Percentiles rank a stretch among this genome's conserved stretches.
phyloP scores from a whole-genome alignment of 2,888 invertebrate species.

The Eugnorisma glareosa region DNA sequence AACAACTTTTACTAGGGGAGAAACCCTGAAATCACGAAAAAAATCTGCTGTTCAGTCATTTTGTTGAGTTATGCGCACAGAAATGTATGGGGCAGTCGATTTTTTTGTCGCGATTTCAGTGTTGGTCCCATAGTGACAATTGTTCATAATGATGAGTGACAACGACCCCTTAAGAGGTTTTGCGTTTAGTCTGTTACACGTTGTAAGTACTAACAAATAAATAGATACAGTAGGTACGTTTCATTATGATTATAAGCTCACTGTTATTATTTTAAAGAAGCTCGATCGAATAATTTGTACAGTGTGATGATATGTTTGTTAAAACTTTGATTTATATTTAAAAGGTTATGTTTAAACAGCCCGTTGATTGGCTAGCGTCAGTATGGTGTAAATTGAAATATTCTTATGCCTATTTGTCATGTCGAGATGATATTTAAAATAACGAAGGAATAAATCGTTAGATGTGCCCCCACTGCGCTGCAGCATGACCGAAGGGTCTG shows the following conservation, averaged over 20 bases:
- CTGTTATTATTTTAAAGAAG: slow-evolving; percentile 66
- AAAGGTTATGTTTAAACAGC: slow-evolving; percentile 6
- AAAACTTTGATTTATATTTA: slow-evolving; percentile 43
- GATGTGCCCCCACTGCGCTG: not conserved
- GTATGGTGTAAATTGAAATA: not conserved
- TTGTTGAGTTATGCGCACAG: too few species aligned
- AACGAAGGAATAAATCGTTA: not conserved
- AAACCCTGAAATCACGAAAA: too few species aligned
- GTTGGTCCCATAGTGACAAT: too few species aligned
- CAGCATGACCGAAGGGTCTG: not conserved
- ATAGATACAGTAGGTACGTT: slow-evolving; percentile 39
- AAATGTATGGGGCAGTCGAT: too few species aligned
- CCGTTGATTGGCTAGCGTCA: not conserved
- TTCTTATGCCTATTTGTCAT: not conserved
- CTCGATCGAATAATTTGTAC: slow-evolving; percentile 79
- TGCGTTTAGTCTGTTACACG: too few species aligned
- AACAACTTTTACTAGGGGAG: too few species aligned
- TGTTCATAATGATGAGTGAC: too few species aligned
- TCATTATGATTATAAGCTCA: slow-evolving; percentile 53
- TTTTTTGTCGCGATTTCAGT: too few species aligned
- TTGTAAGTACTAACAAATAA: slow-evolving; percentile 39
- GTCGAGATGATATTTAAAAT: not conserved
- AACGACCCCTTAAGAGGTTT: too few species aligned
- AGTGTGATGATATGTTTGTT: slow-evolving; percentile 80
- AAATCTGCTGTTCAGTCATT: too few species aligned